Evolutionary conservation across 2,113 vertebrate species (phyloP), one percentile per base, ranked within the genome.

Genomic region (Cromileptes altivelis): DNA sequence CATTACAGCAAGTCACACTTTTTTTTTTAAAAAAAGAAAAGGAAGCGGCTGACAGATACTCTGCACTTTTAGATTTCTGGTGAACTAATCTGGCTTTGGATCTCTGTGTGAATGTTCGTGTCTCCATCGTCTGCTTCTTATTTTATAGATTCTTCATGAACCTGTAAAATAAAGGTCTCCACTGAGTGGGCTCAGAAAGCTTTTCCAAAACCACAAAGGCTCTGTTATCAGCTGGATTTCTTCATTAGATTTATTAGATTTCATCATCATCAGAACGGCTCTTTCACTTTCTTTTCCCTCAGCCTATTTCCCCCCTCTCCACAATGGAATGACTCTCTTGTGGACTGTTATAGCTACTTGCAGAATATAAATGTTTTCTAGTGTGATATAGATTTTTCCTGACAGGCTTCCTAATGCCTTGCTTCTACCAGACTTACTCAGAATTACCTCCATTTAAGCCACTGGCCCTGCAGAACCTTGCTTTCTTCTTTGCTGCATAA

Each of bases 401-500:
- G 58, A 77, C 57, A 37, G 13, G 50, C 37, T 84, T 67, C 13
- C 13, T 78, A 65, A 60, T 60, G 8, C 33, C 42, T 23, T 40
- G 14, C 75, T 56, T 64, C 70, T 77, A 78, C 27, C 76, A 74
- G 47, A 81, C 27, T 61, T 58, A 56, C 58, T 76, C 37, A 62
- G 77, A 73, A 85, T 42, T 33, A 30, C 40, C 30, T 74, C 12
- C 17, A 37, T 91, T 88, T 61, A 73, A 67, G 67, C 71, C 2
- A 21, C 9, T 11, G 60, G n/a, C 19, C 60, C 42, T 33, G 58
- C 53, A 69, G 70, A 83, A 76, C 49, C 18, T 67, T 71, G 2
- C 30, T 57, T 68, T 78, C 25, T 18, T 78, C 33, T 85, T 56
- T 61, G 33, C 15, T 25, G 74, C 47, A 10, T 15, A 78, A 27